Percentiles rank a stretch among this genome's conserved stretches.
Evolutionary conservation across 1,140 invertebrate genomes (phyloP).

Genomic region (Eumeta japonica): DNA sequence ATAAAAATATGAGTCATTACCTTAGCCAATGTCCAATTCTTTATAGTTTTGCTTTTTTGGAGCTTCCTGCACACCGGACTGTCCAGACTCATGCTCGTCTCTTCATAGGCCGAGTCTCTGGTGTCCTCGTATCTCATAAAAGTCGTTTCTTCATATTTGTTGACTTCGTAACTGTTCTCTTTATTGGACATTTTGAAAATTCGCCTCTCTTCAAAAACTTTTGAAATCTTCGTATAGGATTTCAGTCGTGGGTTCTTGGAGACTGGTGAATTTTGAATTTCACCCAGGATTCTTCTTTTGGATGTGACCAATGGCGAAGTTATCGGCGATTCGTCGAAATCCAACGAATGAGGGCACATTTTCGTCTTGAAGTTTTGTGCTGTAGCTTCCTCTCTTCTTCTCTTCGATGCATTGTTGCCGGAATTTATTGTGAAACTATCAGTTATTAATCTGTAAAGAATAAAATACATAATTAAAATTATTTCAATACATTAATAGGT

Average conservation of each 20-base stretch:
- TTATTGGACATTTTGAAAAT: conserved; percentile 40
- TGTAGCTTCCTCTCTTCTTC: conserved; percentile 35
- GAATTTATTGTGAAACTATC: conserved; percentile 49
- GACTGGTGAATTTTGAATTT: not conserved
- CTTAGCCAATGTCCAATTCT: conserved; percentile 34
- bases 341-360: conserved; percentile 38
- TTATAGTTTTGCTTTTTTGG: conserved; percentile 17
- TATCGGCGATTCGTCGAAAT: conserved; percentile 26
- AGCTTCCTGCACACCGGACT: too few species aligned
- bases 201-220: conserved; percentile 37
- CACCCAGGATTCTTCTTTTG: conserved; percentile 24
- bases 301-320: conserved; percentile 25
- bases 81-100: too few species aligned
- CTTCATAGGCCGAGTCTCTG: conserved; percentile 30
- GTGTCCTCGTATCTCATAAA: conserved; percentile 39
- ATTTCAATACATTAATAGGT: too few species aligned
- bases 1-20: too few species aligned
- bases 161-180: conserved; percentile 25
- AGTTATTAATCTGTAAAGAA: conserved; percentile 41
- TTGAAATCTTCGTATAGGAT: conserved; percentile 23
- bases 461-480: too few species aligned
- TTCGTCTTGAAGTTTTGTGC: conserved; percentile 36
- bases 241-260: not conserved
- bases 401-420: conserved; percentile 38
- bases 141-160: too few species aligned